Evolutionary conservation across 2,888 invertebrate species (phyloP).

Genomic region (Archips xylosteana): DNA sequence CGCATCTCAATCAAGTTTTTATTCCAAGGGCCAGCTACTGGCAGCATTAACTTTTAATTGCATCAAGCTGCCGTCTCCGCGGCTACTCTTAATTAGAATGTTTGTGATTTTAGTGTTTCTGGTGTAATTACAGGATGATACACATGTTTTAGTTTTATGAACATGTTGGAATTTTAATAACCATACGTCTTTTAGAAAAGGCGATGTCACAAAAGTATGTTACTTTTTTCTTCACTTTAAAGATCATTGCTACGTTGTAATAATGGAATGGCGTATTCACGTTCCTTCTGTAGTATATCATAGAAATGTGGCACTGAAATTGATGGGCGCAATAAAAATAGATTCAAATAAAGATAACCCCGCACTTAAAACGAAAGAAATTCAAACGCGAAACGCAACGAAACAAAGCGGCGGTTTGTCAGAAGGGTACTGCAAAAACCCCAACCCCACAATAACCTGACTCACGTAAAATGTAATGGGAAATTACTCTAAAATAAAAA

Average conservation of each 20-base stretch:
- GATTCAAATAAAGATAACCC: slow-evolving; percentile 41
- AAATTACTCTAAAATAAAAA: slow-evolving; percentile 82
- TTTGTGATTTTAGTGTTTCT: slow-evolving; percentile 34
- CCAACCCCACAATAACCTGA: slow-evolving; percentile 70
- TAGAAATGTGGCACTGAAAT: slow-evolving; percentile 7
- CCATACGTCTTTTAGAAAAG: not conserved
- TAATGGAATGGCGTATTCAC: not conserved
- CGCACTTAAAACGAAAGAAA: slow-evolving; percentile 39
- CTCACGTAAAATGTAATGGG: slow-evolving; percentile 81
- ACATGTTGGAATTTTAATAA: slow-evolving; percentile 7
- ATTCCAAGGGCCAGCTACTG: slow-evolving; percentile 34
- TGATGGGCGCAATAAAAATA: slow-evolving; percentile 37
- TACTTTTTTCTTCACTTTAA: not conserved
- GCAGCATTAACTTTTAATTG: slow-evolving; percentile 34
- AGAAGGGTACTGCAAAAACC: slow-evolving; percentile 57
- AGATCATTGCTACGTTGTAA: not conserved
- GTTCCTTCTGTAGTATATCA: not conserved
- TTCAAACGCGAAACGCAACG: slow-evolving; percentile 47
- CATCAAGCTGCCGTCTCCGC: slow-evolving; percentile 18
- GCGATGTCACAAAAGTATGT: not conserved
- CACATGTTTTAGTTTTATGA: slow-evolving; percentile 27
- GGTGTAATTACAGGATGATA: slow-evolving; percentile 30
- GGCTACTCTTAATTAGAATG: slow-evolving; percentile 33
- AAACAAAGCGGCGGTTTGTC: slow-evolving; percentile 59
- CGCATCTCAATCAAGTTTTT: slow-evolving; percentile 39